Evolutionary conservation across 2,888 invertebrate species (phyloP), one percentile per base, ranked within the genome.

Genomic region (Syritta pipiens): DNA sequence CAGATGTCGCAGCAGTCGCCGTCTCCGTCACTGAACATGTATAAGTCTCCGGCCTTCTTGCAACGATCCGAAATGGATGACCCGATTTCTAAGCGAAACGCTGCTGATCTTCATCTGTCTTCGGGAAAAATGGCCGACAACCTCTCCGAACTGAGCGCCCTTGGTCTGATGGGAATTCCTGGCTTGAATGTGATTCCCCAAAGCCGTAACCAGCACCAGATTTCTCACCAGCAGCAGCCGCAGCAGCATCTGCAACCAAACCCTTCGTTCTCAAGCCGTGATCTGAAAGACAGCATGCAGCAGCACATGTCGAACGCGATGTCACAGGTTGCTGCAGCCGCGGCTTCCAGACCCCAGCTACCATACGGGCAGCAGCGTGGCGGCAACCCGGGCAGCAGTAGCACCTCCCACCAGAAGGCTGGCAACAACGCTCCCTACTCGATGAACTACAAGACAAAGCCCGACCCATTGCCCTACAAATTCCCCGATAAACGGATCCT

Each of bases 61-160:
- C 87, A 87, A 37, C 84, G 87, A 17, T 88, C 87, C 9, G 87
- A 87, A 81, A 86, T 87, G 28, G 87, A 87, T 62, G 87, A 87
- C 63, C 88, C 87, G 51, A 85, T 86, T 12, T 85, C 87, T 6
- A 87, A 87, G 6, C 83, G 85, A 22, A 85, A 84, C 5, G 84
- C 85, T 24, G 83, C 84, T 28, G 85, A 86, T 2, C 86, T 86
- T 60, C 86, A 86, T 19, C 57, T 63, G 28, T 82, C 82, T 1
- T 22, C 51, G 81, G 86, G 1, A 81, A 86, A 12, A 84, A 85
- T 35, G 59, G 67, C 86, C 0, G 87, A 87, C 48, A 87, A 85
- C 46, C 60, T 87, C 35, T 86, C 87, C n/a, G 87, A 87, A 42
- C 76, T 87, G 46, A 87, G 86, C 65, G 87, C 87, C 0, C 57